These are phyloP conservation scores for Etheostoma perlongum DNA, from an alignment of 2,797 vertebrate species.

Conservation along the genomic window DNA sequence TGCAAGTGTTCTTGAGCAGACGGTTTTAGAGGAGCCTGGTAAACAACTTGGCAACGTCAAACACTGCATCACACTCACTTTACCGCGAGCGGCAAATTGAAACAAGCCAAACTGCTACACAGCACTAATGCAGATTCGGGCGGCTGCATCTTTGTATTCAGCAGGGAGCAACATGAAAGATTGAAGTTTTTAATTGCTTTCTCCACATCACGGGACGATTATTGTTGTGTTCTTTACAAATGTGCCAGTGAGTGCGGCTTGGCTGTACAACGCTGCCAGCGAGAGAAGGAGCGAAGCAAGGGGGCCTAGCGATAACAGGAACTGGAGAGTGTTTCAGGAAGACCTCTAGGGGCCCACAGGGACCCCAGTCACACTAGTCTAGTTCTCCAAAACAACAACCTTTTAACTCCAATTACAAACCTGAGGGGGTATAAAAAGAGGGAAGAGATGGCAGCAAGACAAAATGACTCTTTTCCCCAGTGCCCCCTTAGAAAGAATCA, in stretches of 20 bases:
- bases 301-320: constrained; percentile 59
- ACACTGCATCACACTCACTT: constrained; percentile 74
- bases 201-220: constrained; percentile 81
- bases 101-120: constrained; percentile 75
- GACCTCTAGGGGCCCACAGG: constrained; percentile 66
- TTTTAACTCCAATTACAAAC: constrained; percentile 84
- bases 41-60: constrained; percentile 78
- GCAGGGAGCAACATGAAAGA: constrained; percentile 84
- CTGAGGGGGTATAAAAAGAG: constrained; percentile 44
- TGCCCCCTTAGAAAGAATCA: constrained; percentile 57
- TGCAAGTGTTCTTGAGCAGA: constrained; percentile 78
- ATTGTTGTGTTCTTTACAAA: constrained; percentile 78
- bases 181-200: constrained; percentile 87
- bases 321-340: constrained; percentile 67
- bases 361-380: constrained; percentile 55
- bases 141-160: constrained; percentile 81
- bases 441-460: constrained; percentile 54
- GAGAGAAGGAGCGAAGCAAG: constrained; percentile 18
- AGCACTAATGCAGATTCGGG: constrained; percentile 75
- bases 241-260: constrained; percentile 66
- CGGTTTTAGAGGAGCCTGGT: constrained; percentile 73
- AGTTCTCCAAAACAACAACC: constrained; percentile 77
- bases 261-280: constrained; percentile 54
- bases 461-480: constrained; percentile 65
- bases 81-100: constrained; percentile 78